A percentile compares a stretch with the other conserved stretches of the same genome.
Evolutionary conservation across 2,113 vertebrate species (phyloP).

Genomic region (Bostrychus sinensis): DNA sequence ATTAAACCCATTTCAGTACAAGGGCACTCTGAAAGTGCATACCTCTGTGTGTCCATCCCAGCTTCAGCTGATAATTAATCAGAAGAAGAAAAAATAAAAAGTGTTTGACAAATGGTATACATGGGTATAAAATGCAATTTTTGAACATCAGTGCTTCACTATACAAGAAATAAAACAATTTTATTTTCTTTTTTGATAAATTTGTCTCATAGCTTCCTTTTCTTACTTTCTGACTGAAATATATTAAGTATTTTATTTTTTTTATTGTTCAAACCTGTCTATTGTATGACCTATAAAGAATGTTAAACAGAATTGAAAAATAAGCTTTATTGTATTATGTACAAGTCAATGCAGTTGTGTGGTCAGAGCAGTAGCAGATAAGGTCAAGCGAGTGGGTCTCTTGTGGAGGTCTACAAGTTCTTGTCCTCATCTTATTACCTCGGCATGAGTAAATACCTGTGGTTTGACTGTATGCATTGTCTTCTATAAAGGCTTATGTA

Average conservation of each 20-base stretch:
- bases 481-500: slow-evolving; percentile 57
- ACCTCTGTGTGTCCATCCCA: slow-evolving; percentile 69
- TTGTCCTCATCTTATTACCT: slow-evolving; percentile 36
- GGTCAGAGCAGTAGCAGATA: slow-evolving; percentile 59
- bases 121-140: slow-evolving; percentile 78
- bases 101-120: slow-evolving; percentile 49
- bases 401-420: slow-evolving; percentile 34
- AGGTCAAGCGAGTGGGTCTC: slow-evolving; percentile 55
- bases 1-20: slow-evolving; percentile 36
- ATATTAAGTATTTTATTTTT: slow-evolving; percentile 73
- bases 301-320: slow-evolving; percentile 81
- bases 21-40: slow-evolving; percentile 49
- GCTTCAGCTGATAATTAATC: slow-evolving; percentile 67
- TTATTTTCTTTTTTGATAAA: slow-evolving; percentile 77
- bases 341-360: slow-evolving; percentile 74
- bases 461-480: slow-evolving; percentile 46
- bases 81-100: slow-evolving; percentile 50
- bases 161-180: slow-evolving; percentile 80
- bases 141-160: slow-evolving; percentile 70
- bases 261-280: slow-evolving; percentile 68
- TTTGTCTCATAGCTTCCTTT: slow-evolving; percentile 76
- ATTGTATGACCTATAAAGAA: slow-evolving; percentile 78
- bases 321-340: slow-evolving; percentile 81
- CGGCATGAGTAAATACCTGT: slow-evolving; percentile 27
- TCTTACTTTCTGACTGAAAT: slow-evolving; percentile 80